Base-by-base conservation (phyloP, 2,888 invertebrate genomes). In the Drosophila rubida region DNA sequence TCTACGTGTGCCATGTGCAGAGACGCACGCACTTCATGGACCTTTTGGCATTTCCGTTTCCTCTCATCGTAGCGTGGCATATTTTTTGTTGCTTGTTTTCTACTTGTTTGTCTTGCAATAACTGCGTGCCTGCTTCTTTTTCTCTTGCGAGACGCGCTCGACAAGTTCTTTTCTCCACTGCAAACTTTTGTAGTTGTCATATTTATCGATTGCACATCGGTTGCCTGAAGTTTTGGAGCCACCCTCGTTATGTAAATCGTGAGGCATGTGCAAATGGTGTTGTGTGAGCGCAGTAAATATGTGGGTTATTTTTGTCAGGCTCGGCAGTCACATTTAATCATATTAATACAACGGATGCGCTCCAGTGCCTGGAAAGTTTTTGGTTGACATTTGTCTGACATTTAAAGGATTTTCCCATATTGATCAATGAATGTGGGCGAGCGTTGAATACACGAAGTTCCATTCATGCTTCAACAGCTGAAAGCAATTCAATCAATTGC, bases 31-130 rank as follows among this genome's bases (percentile, higher is more conserved):
- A 78, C 80, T 86, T 58, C 87, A 80, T 68, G 67, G 45, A 77
- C 84, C 83, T 67, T 78, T 86, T 68, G 86, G 69, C 86, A 89
- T 75, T 84, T 88, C 89, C 87, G 80, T 66, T 75, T 84, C 78
- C 69, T 57, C 58, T 59, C 49, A 13, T 30, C 55, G 41, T 58
- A 44, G 51, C 54, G 58, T 75, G 75, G 62, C 76, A 76, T 57
- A 66, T 65, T 74, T 74, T 75, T 61, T 69, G 45, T 42, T 53
- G 75, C 78, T 39, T 48, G 50, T 25, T 42, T 53, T 42, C 66
- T 32, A 32, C 32, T 48, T 58, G 37, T 55, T 87, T 85, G 77
- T 69, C 65, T 79, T 79, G 69, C 76, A 73, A 89, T 89, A 87
- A 89, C 67, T 69, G 80, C 68, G 63, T 66, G 80, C 19, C 2